These are phyloP conservation scores for Drosophila paulistorum DNA, from an alignment of 1,140 invertebrate genomes.

Conservation along the genomic window DNA sequence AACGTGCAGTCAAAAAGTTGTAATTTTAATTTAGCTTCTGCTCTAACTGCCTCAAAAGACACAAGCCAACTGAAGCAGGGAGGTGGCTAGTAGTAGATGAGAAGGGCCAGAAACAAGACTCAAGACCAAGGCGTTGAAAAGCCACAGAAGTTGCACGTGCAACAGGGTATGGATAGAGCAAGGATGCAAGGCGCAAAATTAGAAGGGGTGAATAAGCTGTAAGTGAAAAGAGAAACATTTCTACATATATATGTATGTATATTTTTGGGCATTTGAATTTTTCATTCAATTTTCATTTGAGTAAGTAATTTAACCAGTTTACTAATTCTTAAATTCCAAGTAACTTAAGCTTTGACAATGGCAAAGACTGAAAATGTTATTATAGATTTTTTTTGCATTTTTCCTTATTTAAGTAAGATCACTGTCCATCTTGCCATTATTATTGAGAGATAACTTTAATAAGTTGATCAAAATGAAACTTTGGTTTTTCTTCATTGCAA, in stretches of 20 bases:
- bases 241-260: neutral
- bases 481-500: too few species aligned
- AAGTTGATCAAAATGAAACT: too few species aligned
- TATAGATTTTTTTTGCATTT: too few species aligned
- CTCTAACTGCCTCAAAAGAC: constrained; percentile 23
- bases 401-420: too few species aligned
- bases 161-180: neutral
- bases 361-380: too few species aligned
- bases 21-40: constrained; percentile 37
- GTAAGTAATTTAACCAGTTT: neutral
- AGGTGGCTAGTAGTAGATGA: neutral
- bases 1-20: constrained; percentile 68
- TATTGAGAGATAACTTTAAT: too few species aligned
- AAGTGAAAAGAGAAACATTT: neutral
- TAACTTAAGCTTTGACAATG: too few species aligned
- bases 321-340: neutral
- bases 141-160: constrained; percentile 21
- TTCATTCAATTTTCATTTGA: constrained; percentile 9
- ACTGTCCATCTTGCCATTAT: too few species aligned
- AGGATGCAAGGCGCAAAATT: neutral
- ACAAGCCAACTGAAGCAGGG: constrained; percentile 12
- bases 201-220: constrained; percentile 1
- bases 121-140: constrained; percentile 21
- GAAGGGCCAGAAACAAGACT: constrained; percentile 1
- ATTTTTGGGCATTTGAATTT: neutral